phyloP scores from a whole-genome alignment of 2,888 invertebrate genomes.

The Pyrrhosoma nymphula region DNA sequence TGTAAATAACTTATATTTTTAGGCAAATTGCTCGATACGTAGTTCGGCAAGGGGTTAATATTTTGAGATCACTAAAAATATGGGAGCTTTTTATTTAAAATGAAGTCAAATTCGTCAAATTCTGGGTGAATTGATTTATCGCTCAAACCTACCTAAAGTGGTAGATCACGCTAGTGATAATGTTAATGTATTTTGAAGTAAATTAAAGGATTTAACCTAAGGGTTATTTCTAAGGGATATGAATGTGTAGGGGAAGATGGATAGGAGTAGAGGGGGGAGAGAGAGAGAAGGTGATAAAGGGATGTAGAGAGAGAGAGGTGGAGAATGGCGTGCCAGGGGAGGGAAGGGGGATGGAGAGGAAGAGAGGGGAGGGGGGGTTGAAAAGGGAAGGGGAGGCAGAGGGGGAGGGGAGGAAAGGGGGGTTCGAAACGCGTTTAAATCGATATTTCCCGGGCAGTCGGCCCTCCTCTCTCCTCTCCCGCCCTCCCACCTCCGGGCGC shows the following conservation, averaged over 20 bases:
- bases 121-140: no score
- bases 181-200: no score
- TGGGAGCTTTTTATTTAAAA: no score
- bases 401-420: background rate
- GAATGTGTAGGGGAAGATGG: background rate
- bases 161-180: no score
- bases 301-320: background rate
- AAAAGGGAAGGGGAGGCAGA: background rate
- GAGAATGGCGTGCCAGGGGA: background rate
- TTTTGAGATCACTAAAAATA: no score
- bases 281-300: background rate
- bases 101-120: no score
- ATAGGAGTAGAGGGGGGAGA: background rate
- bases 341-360: background rate
- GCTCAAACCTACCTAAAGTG: no score
- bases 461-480: background rate
- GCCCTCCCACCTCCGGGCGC: background rate
- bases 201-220: no score
- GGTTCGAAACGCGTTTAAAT: conserved; percentile 42
- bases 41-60: no score
- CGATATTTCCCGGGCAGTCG: conserved; percentile 62
- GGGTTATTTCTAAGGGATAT: no score
- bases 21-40: no score
- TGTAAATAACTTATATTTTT: no score
- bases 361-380: background rate